Percentiles rank a stretch among this genome's conserved stretches.
These are phyloP conservation scores for Xylocampa areola DNA, from an alignment of 2,888 invertebrate species.

Conservation along the genomic window DNA sequence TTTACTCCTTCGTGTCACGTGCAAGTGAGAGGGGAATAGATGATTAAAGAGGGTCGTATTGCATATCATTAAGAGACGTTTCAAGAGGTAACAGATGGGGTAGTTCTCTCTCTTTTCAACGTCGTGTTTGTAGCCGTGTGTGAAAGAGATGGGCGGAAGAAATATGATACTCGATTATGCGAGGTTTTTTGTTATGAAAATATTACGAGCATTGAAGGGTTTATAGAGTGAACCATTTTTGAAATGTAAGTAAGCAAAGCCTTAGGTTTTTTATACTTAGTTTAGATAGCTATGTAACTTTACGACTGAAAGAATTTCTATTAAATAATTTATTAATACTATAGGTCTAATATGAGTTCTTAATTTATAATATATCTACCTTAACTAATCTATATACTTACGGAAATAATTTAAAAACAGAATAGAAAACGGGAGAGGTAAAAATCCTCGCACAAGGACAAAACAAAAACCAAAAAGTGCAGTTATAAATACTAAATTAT, in stretches of 20 bases:
- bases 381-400: too few relatives aligned
- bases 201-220: conserved; percentile 58
- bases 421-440: too few relatives aligned
- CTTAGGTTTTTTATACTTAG: conserved; percentile 14
- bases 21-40: conserved; percentile 57
- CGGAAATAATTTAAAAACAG: too few relatives aligned
- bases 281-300: background rate
- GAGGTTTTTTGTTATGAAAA: conserved; percentile 68
- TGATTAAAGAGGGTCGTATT: conserved; percentile 74
- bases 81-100: conserved; percentile 48
- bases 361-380: too few relatives aligned
- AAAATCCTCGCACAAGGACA: too few relatives aligned
- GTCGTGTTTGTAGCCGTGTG: conserved; percentile 22
- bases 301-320: too few relatives aligned
- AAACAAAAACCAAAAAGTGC: too few relatives aligned
- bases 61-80: conserved; percentile 79
- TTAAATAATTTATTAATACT: too few relatives aligned
- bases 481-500: too few relatives aligned
- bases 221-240: conserved; percentile 56
- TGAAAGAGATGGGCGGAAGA: conserved; percentile 61
- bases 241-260: conserved; percentile 20
- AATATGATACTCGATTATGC: conserved; percentile 67
- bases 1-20: conserved; percentile 16
- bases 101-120: conserved; percentile 66
- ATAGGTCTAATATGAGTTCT: too few relatives aligned